Evolutionary conservation across 2,113 vertebrate species (phyloP).

Genomic region (Pristiophorus japonicus): DNA sequence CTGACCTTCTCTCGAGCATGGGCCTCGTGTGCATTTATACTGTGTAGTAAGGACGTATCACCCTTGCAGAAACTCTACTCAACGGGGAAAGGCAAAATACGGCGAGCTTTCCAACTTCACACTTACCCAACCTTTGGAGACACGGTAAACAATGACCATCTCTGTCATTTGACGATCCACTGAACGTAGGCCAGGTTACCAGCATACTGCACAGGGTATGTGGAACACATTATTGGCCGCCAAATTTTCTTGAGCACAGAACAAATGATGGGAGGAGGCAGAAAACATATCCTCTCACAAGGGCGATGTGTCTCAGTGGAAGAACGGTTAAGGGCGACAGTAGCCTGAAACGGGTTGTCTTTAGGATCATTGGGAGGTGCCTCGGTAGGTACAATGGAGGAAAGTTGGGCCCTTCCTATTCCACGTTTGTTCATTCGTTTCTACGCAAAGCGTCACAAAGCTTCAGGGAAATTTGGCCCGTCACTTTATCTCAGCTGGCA

Average conservation of each 20-base stretch:
- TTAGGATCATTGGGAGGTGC: not conserved
- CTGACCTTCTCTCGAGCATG: too few relatives aligned
- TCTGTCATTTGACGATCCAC: not conserved
- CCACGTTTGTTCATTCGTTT: not conserved
- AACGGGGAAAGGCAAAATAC: not conserved
- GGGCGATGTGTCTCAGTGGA: not conserved
- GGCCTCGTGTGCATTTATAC: too few relatives aligned
- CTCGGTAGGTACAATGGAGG: not conserved
- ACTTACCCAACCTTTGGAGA: not conserved
- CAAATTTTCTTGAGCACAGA: not conserved
- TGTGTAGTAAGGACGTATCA: too few relatives aligned
- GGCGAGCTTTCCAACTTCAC: not conserved
- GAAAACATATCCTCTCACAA: too few relatives aligned
- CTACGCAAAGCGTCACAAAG: not conserved
- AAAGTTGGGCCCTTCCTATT: not conserved
- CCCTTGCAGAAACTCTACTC: not conserved
- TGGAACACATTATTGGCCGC: not conserved
- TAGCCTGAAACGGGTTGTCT: too few relatives aligned
- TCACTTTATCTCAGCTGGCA: conserved; percentile 26
- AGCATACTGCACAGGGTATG: not conserved
- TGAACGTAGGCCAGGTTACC: too few relatives aligned
- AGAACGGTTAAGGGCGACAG: not conserved
- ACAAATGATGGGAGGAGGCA: not conserved
- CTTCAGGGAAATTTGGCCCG: not conserved
- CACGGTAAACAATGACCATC: not conserved